Percentiles rank a stretch among this genome's conserved stretches.
These are phyloP conservation scores for Sisyra nigra DNA, from an alignment of 2,888 invertebrate genomes.

Conservation along the genomic window DNA sequence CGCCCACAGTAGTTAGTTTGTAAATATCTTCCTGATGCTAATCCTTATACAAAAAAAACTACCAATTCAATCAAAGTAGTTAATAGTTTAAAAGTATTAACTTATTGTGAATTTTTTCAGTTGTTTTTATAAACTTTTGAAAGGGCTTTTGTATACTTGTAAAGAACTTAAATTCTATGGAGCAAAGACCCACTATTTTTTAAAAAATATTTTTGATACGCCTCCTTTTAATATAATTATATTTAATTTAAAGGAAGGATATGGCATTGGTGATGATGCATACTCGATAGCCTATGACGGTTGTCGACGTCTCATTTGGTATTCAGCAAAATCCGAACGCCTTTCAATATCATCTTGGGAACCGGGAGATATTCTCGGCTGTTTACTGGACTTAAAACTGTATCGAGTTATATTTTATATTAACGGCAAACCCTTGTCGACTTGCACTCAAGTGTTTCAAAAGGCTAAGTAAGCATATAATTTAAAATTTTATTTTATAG, in stretches of 20 bases:
- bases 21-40: too few species aligned
- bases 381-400: conserved; percentile 60
- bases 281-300: conserved; percentile 87
- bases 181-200: too few species aligned
- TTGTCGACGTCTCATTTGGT: conserved; percentile 78
- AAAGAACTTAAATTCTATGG: too few species aligned
- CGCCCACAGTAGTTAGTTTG: too few species aligned
- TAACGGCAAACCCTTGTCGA: conserved; percentile 56
- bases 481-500: neutral
- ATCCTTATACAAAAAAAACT: too few species aligned
- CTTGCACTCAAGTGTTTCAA: conserved; percentile 58
- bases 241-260: conserved; percentile 54
- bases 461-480: conserved; percentile 51
- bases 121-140: too few species aligned
- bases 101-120: too few species aligned
- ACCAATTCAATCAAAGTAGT: too few species aligned
- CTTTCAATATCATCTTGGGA: conserved; percentile 49
- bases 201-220: too few species aligned
- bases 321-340: conserved; percentile 59
- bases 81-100: too few species aligned
- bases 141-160: too few species aligned
- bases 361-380: conserved; percentile 74
- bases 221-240: neutral
- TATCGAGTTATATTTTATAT: conserved; percentile 66
- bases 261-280: conserved; percentile 87